Conservation (phyloP, 2,113 vertebrate species). For the Echinops telfairi region DNA sequence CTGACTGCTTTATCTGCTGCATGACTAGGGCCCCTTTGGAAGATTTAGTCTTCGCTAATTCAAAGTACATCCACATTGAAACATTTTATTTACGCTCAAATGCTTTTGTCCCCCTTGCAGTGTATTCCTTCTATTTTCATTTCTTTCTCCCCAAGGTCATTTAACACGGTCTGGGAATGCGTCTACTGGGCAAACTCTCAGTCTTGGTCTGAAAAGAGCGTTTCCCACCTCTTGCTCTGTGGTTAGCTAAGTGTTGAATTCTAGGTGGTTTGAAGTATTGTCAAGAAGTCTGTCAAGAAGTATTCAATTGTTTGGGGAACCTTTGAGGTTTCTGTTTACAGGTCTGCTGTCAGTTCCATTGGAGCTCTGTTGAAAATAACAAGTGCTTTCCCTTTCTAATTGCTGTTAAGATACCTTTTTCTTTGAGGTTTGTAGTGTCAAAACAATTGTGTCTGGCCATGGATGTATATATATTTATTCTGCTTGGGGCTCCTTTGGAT, state of each 20-base stretch:
- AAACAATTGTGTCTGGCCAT: not conserved
- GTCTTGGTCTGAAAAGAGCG: not conserved
- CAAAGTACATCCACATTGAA: not conserved
- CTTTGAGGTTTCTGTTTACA: constrained; percentile 4
- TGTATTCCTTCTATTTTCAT: not conserved
- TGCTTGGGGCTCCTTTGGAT: not conserved
- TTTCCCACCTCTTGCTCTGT: not conserved
- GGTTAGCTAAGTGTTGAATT: not conserved
- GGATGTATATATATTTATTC: not conserved
- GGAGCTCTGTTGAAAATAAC: not conserved
- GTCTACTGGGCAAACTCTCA: not conserved
- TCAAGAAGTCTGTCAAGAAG: too few species aligned
- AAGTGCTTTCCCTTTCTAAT: not conserved
- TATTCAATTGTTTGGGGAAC: not conserved
- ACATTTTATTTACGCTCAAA: not conserved
- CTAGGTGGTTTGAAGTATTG: too few species aligned
- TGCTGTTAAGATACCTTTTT: not conserved
- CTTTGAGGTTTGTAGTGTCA: not conserved
- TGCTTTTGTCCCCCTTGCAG: constrained; percentile 2
- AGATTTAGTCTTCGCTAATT: not conserved
- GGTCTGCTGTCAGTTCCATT: not conserved
- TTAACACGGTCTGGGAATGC: not conserved
- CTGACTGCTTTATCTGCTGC: not conserved
- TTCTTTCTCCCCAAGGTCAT: not conserved
- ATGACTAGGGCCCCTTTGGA: not conserved